Conservation (phyloP, 37 sponge, comb jelly and placozoan genomes). For the Petrosia ficiformis region DNA sequence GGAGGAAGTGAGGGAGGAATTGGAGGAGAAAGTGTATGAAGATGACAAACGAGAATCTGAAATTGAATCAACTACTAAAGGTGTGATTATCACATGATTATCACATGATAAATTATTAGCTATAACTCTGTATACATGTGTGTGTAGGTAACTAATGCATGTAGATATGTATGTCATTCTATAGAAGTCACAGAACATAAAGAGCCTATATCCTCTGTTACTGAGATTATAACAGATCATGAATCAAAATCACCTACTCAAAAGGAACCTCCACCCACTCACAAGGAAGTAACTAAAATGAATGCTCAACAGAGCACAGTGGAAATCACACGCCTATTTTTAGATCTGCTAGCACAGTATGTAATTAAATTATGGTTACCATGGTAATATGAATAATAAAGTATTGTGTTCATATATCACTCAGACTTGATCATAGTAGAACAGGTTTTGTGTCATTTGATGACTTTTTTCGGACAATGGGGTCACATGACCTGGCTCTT, state of each 20-base stretch:
- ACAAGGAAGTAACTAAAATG: neutral
- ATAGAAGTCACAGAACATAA: too few species aligned
- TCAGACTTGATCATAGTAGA: neutral
- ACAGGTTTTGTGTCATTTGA: constrained; percentile 28
- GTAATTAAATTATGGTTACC: neutral
- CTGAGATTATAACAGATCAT: too few species aligned
- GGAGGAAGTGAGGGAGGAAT: neutral
- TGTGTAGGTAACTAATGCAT: too few species aligned
- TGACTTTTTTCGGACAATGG: constrained; percentile 34
- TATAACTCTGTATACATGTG: too few species aligned
- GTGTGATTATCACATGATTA: too few species aligned
- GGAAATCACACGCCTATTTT: neutral
- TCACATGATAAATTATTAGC: too few species aligned
- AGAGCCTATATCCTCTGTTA: too few species aligned
- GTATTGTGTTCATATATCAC: neutral
- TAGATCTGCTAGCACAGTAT: constrained; percentile 8
- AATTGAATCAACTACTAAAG: neutral
- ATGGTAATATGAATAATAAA: neutral
- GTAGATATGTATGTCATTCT: too few species aligned
- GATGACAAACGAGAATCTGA: neutral
- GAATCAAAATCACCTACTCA: too few species aligned
- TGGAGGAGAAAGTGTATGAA: neutral
- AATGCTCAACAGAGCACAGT: neutral
- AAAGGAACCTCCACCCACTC: too few species aligned
- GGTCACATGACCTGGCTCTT: constrained; percentile 41